Evolutionary conservation across 1,140 invertebrate genomes (phyloP), one percentile per base, ranked within the genome.

Genomic region (Macrobrachium nipponense): DNA sequence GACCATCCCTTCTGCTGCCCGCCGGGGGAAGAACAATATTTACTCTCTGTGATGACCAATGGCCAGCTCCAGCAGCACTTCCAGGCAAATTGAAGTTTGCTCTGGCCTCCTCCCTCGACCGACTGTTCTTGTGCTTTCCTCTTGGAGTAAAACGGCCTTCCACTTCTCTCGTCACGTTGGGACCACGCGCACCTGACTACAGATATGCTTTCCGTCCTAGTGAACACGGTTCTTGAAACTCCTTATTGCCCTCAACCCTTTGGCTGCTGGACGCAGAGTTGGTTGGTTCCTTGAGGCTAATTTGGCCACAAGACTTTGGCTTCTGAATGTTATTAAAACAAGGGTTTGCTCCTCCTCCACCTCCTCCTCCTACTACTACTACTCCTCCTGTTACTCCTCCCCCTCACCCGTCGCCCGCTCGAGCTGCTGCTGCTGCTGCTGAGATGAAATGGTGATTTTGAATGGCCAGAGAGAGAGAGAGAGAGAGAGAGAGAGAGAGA

Each of bases 271-370:
- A 86, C 83, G 83, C 83, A 79, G 83, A 86, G 83, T 86, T 86
- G 83, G 83, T 72, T 86, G 83, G 83, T 86, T 86, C 83, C 83
- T 86, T 86, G 83, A 86, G 83, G 83, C 83, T 86, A 86, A 86
- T 86, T 86, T 86, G 83, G 83, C 83, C 83, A 86, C 83, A 86
- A 86, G 83, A 86, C 83, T 86, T 51, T 86, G 83, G 83, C 83
- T 86, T 86, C 83, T 80, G 83, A 86, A 86, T 86, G 83, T 86
- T 86, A 86, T 86, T 86, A 86, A 86, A 86, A 86, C 83, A 86
- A 80, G 77, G 77, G 83, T 62, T 86, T 59, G 76, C 83, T 86
- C 83, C 83, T 86, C 77, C 83, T 86, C 77, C 62, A 51, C 51
- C 51, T 51, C 51, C 51, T 51, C 51, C 51, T 51, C 51, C 51